Conservation (phyloP, 2,888 invertebrate species). For the Lasioglossum pauxillum region DNA sequence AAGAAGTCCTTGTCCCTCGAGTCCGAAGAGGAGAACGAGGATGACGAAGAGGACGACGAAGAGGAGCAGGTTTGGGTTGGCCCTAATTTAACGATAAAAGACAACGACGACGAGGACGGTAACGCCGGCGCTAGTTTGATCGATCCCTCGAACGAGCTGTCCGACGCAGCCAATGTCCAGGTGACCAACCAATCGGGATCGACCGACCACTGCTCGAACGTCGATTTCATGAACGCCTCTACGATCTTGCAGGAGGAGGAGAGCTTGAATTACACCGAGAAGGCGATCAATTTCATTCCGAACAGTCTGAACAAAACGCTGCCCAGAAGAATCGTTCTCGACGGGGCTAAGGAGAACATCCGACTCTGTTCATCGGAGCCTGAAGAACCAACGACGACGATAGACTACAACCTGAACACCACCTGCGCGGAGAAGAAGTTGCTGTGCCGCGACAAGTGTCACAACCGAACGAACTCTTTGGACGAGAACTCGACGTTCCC, state of each 20-base stretch:
- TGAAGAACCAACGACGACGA: slow-evolving; percentile 43
- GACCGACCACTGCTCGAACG: slow-evolving; percentile 31
- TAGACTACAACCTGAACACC: slow-evolving; percentile 76
- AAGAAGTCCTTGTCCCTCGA: slow-evolving; percentile 54
- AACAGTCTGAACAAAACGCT: slow-evolving; percentile 74
- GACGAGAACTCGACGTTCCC: slow-evolving; percentile 75
- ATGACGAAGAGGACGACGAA: slow-evolving; percentile 62
- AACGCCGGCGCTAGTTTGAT: slow-evolving; percentile 49
- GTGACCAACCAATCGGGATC: slow-evolving; percentile 53
- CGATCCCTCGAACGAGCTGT: slow-evolving; percentile 62
- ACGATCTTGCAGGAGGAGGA: slow-evolving; percentile 27
- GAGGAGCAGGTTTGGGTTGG: slow-evolving; percentile 61
- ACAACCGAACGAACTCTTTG: slow-evolving; percentile 75
- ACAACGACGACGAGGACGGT: slow-evolving; percentile 65
- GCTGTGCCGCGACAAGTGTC: slow-evolving; percentile 70
- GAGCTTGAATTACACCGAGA: slow-evolving; percentile 49
- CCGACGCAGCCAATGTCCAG: slow-evolving; percentile 55
- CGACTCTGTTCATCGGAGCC: slow-evolving; percentile 53
- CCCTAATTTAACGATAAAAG: slow-evolving; percentile 54
- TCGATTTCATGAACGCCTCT: slow-evolving; percentile 42
- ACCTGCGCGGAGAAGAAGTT: slow-evolving; percentile 68
- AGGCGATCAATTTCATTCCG: slow-evolving; percentile 72
- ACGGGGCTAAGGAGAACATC: slow-evolving; percentile 70
- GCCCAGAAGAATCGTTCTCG: slow-evolving; percentile 59
- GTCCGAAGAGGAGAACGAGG: slow-evolving; percentile 63